phyloP scores from a whole-genome alignment of 2,888 invertebrate species.

The Ceramica pisi region DNA sequence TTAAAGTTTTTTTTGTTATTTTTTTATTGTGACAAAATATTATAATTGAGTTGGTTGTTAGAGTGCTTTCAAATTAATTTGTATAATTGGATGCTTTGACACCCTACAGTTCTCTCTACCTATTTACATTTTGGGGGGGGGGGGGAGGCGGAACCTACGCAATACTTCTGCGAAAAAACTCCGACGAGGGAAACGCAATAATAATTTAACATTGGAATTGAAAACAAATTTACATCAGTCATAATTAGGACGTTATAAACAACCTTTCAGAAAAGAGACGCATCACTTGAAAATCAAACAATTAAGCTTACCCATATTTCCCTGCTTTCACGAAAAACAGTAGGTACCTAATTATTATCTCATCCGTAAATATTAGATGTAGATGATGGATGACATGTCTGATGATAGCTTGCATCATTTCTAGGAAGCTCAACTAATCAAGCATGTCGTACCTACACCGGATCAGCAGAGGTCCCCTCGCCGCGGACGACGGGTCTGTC shows the following conservation, averaged over 20 bases:
- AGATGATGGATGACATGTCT: too few relatives aligned
- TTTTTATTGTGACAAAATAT: constrained; percentile 37
- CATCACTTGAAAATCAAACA: neutral
- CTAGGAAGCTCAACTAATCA: neutral
- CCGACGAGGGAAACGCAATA: neutral
- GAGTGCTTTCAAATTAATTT: constrained; percentile 36
- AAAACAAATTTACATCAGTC: neutral
- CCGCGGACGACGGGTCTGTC: neutral
- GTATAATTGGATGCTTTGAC: constrained; percentile 25
- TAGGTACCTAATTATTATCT: too few relatives aligned
- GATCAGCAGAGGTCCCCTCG: neutral
- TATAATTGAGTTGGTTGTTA: constrained; percentile 30
- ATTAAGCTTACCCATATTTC: too few relatives aligned
- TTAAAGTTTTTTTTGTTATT: constrained; percentile 24
- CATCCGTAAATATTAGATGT: too few relatives aligned
- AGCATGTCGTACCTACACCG: neutral
- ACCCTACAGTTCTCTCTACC: neutral
- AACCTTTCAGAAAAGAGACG: neutral
- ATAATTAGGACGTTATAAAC: neutral
- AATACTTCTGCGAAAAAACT: neutral
- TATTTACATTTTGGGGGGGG: constrained; percentile 4
- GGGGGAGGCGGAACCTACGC: neutral
- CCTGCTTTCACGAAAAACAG: too few relatives aligned
- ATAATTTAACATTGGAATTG: neutral
- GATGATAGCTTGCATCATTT: neutral